phyloP scores from a whole-genome alignment of 2,888 invertebrate species.

The Torymus tubicola region DNA sequence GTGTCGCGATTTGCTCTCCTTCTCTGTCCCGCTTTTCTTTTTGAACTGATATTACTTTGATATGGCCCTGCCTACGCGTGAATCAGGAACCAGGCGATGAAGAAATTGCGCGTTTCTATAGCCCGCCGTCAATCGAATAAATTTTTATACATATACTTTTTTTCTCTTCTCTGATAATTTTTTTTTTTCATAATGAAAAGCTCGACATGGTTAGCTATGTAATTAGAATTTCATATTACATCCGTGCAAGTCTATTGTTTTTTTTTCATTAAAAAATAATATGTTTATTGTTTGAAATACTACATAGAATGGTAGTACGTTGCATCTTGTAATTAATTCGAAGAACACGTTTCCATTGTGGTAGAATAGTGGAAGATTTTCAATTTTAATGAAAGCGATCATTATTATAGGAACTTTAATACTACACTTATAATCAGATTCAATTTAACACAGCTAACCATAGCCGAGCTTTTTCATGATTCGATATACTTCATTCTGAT shows the following conservation, averaged over 20 bases:
- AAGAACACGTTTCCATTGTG: too few species aligned
- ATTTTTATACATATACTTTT: background rate
- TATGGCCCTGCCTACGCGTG: slow-evolving; percentile 59
- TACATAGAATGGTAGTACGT: too few species aligned
- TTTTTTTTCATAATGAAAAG: background rate
- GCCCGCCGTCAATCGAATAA: too few species aligned
- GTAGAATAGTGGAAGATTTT: too few species aligned
- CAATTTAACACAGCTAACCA: too few species aligned
- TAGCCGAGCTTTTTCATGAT: too few species aligned
- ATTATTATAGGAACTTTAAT: slow-evolving; percentile 13
- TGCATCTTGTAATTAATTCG: too few species aligned
- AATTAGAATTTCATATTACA: too few species aligned
- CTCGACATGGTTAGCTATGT: too few species aligned
- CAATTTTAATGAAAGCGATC: background rate
- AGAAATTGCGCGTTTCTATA: slow-evolving; percentile 20
- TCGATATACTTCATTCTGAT: background rate
- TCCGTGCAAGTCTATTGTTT: too few species aligned
- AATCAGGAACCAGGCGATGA: slow-evolving; percentile 38
- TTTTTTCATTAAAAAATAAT: too few species aligned
- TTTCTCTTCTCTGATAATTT: background rate
- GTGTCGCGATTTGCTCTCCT: slow-evolving; percentile 60
- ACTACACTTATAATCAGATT: background rate
- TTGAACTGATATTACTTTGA: slow-evolving; percentile 69
- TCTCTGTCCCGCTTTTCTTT: slow-evolving; percentile 50
- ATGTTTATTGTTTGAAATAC: too few species aligned